Base-by-base conservation (phyloP, 2,888 invertebrate genomes). In the Macaria liturata region DNA sequence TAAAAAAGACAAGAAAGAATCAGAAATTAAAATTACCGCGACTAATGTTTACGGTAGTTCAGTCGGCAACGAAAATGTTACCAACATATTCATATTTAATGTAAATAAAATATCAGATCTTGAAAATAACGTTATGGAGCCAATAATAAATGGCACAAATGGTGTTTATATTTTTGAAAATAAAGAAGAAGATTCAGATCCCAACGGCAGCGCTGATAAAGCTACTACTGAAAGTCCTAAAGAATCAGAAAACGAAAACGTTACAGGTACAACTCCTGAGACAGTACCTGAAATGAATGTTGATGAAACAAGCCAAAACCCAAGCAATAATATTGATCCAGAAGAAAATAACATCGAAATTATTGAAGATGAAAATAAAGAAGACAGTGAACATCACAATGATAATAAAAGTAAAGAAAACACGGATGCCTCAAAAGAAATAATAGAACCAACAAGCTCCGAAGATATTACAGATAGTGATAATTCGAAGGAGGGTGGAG, bases 71-170 rank as follows among this genome's bases (percentile, higher is more conserved):
- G 80, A 75, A 0, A 76, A 84, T 62, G 81, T 85, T 0, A 85
- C 83, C 0, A 87, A 88, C 45, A 69, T 87, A 42, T 88, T 76
- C 49, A 72, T 87, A 44, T 84, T 85, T 47, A 75, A 81, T 54
- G 71, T 76, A 3, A 70, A 67, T 4, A 64, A 73, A 30, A 61
- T 71, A 9, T 43, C 67, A 4, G 64, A 68, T 42, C 9, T 42
- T 5, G 9, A 42, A 3, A 57, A 75, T n/a, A 65, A 68, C 9
- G 59, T 68, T n/a, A 55, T 75, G 0, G 68, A 70, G 44, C 67
- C 64, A 0, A 53, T 65, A 8, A 54, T 46, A 20, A 70, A 69
- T 46, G 65, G 57, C 9, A 63, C 62, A 0, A 60, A 68, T 3
- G 56, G 49, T 49, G 62, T 72, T 32, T 69, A 65, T 52, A 55